A percentile compares a stretch with the other conserved stretches of the same genome.
These are phyloP conservation scores for Sebastes minor DNA, from an alignment of 2,797 vertebrate genomes.

Conservation along the genomic window DNA sequence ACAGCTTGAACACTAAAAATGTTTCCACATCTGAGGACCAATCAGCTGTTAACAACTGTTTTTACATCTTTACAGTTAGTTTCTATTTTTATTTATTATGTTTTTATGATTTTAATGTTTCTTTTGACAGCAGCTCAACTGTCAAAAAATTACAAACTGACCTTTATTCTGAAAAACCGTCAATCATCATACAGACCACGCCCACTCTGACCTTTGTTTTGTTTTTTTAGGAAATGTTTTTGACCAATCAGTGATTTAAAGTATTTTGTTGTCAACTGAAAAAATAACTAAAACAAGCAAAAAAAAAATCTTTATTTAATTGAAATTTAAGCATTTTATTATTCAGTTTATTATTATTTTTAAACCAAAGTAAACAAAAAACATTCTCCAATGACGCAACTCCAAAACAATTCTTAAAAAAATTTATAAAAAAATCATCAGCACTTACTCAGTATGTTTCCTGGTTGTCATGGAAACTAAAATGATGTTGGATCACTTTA, in stretches of 20 bases:
- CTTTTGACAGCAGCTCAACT: not conserved
- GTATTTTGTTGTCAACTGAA: not conserved
- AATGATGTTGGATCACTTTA: not conserved
- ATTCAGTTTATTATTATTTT: not conserved
- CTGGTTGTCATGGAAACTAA: slow-evolving; percentile 15
- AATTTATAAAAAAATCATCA: not conserved
- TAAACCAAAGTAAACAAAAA: not conserved
- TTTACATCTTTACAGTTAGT: not conserved
- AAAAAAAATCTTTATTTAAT: not conserved
- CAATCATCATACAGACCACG: slow-evolving; percentile 13
- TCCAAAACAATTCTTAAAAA: not conserved
- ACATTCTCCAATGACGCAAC: not conserved
- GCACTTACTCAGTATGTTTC: not conserved
- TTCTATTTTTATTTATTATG: not conserved
- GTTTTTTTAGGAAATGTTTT: slow-evolving; percentile 2
- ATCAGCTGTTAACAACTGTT: slow-evolving; percentile 6
- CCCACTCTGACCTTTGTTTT: not conserved
- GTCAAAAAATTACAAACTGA: not conserved
- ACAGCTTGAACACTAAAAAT: slow-evolving; percentile 6
- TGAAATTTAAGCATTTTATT: not conserved
- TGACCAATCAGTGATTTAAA: slow-evolving; percentile 12
- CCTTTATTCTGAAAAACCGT: not conserved
- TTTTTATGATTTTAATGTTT: slow-evolving; percentile 23
- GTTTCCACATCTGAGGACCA: not conserved
- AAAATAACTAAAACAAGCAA: not conserved